Evolutionary conservation across 2,113 vertebrate genomes (phyloP).

Genomic region (Leptobrachium leishanense): DNA sequence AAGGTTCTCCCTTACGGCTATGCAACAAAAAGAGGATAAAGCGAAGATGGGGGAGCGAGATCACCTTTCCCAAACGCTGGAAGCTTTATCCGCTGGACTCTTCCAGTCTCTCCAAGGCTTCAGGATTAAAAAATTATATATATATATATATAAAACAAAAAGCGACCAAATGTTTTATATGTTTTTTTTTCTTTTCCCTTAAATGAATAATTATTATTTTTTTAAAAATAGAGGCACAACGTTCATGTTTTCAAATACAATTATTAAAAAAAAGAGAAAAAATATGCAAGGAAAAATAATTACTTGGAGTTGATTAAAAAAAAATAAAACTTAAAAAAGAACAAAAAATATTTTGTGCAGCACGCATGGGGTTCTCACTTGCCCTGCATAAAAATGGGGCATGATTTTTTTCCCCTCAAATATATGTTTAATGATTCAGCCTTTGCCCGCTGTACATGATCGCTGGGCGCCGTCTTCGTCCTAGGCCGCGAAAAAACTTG

Average conservation of each 20-base stretch:
- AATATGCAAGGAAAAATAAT: slow-evolving; percentile 32
- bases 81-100: slow-evolving; percentile 77
- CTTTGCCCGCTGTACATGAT: slow-evolving; percentile 2
- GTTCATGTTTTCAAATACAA: slow-evolving; percentile 56
- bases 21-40: slow-evolving; percentile 78
- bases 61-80: slow-evolving; percentile 62
- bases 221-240: slow-evolving; percentile 69
- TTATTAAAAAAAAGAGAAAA: slow-evolving; percentile 51
- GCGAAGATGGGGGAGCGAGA: slow-evolving; percentile 31
- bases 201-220: too few relatives aligned
- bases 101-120: slow-evolving; percentile 72
- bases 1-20: slow-evolving; percentile 73
- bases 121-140: too few relatives aligned
- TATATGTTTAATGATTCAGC: slow-evolving; percentile 5
- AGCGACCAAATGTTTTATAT: slow-evolving; percentile 91
- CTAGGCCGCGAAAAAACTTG: slow-evolving; percentile 20
- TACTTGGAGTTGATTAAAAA: not conserved
- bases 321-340: slow-evolving; percentile 3
- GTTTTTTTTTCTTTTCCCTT: slow-evolving; percentile 54
- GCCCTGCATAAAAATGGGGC: not conserved
- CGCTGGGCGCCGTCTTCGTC: slow-evolving; percentile 3
- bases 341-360: slow-evolving; percentile 26
- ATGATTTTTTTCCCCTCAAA: slow-evolving; percentile 22
- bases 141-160: too few relatives aligned
- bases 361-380: slow-evolving; percentile 30